A percentile compares a stretch with the other conserved stretches of the same genome.
Conservation (phyloP, 64 coral and sea anemone species). For the Porites australiensis region DNA sequence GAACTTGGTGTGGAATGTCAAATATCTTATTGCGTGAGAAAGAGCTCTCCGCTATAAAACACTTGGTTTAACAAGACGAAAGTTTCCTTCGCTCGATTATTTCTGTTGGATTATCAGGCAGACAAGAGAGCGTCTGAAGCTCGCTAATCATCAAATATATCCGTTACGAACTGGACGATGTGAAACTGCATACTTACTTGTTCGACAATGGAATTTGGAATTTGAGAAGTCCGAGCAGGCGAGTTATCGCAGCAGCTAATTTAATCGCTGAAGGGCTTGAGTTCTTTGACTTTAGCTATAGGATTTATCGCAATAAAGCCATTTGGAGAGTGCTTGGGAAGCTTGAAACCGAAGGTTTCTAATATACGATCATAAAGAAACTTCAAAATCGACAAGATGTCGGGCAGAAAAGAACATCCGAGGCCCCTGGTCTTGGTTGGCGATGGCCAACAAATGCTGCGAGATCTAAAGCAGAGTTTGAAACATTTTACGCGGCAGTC, state of each 20-base stretch:
- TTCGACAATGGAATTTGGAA: conserved; percentile 57
- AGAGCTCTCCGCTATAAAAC: neutral
- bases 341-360: neutral
- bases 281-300: conserved; percentile 42
- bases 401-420: conserved; percentile 56
- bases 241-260: conserved; percentile 39
- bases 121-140: conserved; percentile 30
- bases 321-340: neutral
- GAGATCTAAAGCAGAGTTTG: conserved; percentile 85
- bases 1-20: conserved; percentile 37
- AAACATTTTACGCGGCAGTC: conserved; percentile 77
- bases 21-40: conserved; percentile 58
- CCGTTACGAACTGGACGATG: neutral
- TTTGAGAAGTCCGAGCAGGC: conserved; percentile 44
- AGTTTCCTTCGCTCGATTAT: neutral
- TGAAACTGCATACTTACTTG: conserved; percentile 46
- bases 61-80: neutral
- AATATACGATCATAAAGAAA: conserved; percentile 49
- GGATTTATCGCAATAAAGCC: conserved; percentile 28
- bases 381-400: conserved; percentile 43
- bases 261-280: conserved; percentile 45
- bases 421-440: conserved; percentile 68
- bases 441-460: conserved; percentile 88
- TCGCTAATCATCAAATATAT: conserved; percentile 29
- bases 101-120: neutral